phyloP scores from a whole-genome alignment of 2,113 vertebrate genomes.

The Myotis yumanensis region DNA sequence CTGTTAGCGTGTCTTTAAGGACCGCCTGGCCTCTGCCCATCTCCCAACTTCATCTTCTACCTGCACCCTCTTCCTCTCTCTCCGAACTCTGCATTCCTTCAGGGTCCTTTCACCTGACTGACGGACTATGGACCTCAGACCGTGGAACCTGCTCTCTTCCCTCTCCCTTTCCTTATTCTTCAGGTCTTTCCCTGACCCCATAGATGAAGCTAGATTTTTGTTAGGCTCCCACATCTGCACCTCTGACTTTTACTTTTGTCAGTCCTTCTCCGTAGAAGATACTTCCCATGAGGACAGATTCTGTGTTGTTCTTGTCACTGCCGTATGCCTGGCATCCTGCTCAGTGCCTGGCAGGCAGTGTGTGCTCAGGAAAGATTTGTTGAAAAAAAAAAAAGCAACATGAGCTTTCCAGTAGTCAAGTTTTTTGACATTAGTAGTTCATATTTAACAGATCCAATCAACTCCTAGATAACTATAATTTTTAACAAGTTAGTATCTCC shows the following conservation, averaged over 20 bases:
- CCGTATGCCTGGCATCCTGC: rapidly evolving
- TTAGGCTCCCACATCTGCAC: background rate
- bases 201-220: background rate
- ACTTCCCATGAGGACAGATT: background rate
- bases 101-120: background rate
- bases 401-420: background rate
- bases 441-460: constrained; percentile 3
- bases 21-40: background rate
- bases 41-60: background rate
- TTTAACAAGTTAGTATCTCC: background rate
- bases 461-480: background rate
- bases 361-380: background rate
- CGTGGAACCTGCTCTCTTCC: background rate
- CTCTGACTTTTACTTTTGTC: background rate
- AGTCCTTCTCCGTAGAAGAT: background rate
- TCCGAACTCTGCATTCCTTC: background rate
- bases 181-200: background rate
- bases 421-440: background rate
- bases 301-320: background rate
- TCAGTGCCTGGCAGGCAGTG: background rate
- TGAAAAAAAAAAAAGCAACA: background rate
- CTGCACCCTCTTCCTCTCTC: background rate
- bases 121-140: background rate
- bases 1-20: background rate
- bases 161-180: background rate